These are phyloP conservation scores for Pecten maximus DNA, from an alignment of 2,888 invertebrate species.

Conservation along the genomic window DNA sequence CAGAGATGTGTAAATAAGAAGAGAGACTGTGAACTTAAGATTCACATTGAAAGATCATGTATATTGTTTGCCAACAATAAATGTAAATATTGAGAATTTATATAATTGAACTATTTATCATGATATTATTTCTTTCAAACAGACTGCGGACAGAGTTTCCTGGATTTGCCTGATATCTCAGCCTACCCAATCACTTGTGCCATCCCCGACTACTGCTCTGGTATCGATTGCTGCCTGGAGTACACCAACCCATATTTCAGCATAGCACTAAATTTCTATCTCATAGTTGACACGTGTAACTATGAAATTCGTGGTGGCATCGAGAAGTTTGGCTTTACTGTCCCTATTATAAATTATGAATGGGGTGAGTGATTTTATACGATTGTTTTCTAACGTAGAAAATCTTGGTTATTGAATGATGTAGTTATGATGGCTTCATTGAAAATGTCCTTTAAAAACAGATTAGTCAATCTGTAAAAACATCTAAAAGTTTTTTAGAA, in stretches of 20 bases:
- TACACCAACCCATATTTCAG: constrained; percentile 55
- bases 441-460: no score
- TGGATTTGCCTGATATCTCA: constrained; percentile 51
- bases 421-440: not conserved
- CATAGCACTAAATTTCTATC: constrained; percentile 57
- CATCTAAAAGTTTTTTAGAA: no score
- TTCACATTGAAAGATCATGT: no score
- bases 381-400: not conserved
- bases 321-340: constrained; percentile 61
- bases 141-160: constrained; percentile 4
- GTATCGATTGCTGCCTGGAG: constrained; percentile 65
- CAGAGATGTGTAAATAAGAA: no score
- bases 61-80: no score
- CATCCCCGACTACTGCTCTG: constrained; percentile 64
- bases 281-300: constrained; percentile 66
- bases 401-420: not conserved
- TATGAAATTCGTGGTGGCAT: constrained; percentile 62
- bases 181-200: constrained; percentile 58
- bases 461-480: no score
- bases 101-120: no score
- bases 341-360: constrained; percentile 59
- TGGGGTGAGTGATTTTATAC: constrained; percentile 60
- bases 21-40: no score
- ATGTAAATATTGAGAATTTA: no score
- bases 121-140: no score